Evolutionary conservation across 2,888 invertebrate species (phyloP).

Genomic region (Lissocephala sabroskyi): DNA sequence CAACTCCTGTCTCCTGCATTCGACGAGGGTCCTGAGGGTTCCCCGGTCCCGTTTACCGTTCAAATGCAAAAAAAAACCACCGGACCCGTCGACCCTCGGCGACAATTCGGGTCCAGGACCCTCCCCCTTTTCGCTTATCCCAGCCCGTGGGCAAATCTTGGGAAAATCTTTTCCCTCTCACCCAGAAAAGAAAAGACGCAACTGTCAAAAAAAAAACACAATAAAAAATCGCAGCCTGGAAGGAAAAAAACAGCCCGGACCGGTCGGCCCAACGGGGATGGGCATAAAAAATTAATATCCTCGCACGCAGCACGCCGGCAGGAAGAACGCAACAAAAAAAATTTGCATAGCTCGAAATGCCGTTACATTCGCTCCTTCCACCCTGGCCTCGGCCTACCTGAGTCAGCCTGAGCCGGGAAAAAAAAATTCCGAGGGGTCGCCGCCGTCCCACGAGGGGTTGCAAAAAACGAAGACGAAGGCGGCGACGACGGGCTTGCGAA

Average conservation of each 20-base stretch:
- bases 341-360: conserved; percentile 72
- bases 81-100: conserved; percentile 31
- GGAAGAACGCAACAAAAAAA: conserved; percentile 35
- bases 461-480: conserved; percentile 16
- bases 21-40: conserved; percentile 9
- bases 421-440: neutral
- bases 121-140: conserved; percentile 18
- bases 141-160: conserved; percentile 56
- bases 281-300: conserved; percentile 62
- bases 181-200: conserved; percentile 24
- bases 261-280: conserved; percentile 44
- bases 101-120: conserved; percentile 9
- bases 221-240: conserved; percentile 5
- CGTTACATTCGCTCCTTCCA: conserved; percentile 59
- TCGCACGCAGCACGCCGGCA: too few relatives aligned
- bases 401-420: conserved; percentile 20
- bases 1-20: conserved; percentile 20
- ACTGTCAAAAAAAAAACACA: conserved; percentile 29
- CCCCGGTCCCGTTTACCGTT: conserved; percentile 34
- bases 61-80: conserved; percentile 56
- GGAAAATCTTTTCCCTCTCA: conserved; percentile 70
- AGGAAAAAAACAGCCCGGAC: too few relatives aligned
- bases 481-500: conserved; percentile 26
- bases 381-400: conserved; percentile 36
- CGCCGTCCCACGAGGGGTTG: conserved; percentile 25